These are phyloP conservation scores for Antheraea pernyi DNA, from an alignment of 1,140 invertebrate species.

Conservation along the genomic window DNA sequence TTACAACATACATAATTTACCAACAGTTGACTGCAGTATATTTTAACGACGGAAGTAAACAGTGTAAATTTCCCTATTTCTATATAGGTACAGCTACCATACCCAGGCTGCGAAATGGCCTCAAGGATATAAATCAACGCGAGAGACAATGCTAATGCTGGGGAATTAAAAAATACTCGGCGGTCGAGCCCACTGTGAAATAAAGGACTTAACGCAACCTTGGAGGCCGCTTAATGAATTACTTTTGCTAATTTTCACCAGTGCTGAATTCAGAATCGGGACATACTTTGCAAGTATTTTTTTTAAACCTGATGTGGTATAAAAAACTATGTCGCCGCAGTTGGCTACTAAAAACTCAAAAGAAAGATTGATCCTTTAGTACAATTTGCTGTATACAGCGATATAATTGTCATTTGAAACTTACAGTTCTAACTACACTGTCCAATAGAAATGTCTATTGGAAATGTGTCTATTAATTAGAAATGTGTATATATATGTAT, in stretches of 20 bases:
- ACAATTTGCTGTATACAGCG: too few species aligned
- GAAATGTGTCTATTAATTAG: too few species aligned
- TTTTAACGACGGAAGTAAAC: constrained; percentile 71
- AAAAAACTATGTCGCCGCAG: too few species aligned
- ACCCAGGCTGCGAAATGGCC: constrained; percentile 29
- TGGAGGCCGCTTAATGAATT: constrained; percentile 71
- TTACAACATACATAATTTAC: constrained; percentile 7
- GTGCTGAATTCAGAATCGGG: constrained; percentile 32
- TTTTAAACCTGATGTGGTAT: too few species aligned
- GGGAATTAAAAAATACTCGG: constrained; percentile 76
- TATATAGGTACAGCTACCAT: constrained; percentile 31
- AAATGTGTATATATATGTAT: too few species aligned
- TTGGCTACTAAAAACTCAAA: too few species aligned
- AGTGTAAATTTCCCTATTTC: constrained; percentile 61
- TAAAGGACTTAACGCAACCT: constrained; percentile 71
- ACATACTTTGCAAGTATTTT: not conserved
- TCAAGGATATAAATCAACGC: constrained; percentile 59
- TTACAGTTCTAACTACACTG: too few species aligned
- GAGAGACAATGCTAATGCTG: constrained; percentile 68
- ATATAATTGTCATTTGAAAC: too few species aligned
- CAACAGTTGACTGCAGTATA: constrained; percentile 53
- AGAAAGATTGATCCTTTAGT: too few species aligned
- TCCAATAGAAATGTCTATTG: too few species aligned
- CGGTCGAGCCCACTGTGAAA: constrained; percentile 54
- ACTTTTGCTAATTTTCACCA: constrained; percentile 69